These are phyloP conservation scores for Nyctibius bracteatus DNA, from an alignment of 2,113 vertebrate species.

Conservation along the genomic window DNA sequence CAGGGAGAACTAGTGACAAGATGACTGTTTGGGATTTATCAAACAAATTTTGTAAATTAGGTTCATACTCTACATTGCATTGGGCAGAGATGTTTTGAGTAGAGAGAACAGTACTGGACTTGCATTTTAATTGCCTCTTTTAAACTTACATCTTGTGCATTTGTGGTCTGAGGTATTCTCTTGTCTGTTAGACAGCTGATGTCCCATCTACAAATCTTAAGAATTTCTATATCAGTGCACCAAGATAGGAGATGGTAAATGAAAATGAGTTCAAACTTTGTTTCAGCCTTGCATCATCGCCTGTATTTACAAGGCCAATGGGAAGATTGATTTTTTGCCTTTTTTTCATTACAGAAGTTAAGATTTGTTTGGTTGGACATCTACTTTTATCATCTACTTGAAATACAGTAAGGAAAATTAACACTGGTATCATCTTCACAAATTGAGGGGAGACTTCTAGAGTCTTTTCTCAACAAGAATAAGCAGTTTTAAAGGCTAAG, in stretches of 20 bases:
- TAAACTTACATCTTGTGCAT: background rate
- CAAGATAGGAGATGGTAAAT: background rate
- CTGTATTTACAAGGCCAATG: background rate
- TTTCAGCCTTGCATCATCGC: background rate
- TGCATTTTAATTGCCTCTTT: conserved; percentile 9
- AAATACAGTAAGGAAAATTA: background rate
- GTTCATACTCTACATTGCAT: conserved; percentile 10
- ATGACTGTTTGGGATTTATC: background rate
- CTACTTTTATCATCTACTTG: background rate
- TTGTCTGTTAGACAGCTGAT: background rate
- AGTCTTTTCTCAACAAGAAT: background rate
- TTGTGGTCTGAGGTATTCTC: background rate
- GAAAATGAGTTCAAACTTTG: background rate
- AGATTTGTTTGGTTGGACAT: background rate
- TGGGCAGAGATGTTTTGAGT: background rate
- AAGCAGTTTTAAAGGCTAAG: background rate
- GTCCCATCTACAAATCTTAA: background rate
- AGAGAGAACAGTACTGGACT: background rate
- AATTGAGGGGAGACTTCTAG: background rate
- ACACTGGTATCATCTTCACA: background rate
- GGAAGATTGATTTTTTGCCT: background rate
- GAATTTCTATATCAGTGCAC: background rate
- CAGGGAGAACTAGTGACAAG: background rate
- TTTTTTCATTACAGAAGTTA: background rate
- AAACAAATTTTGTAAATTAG: conserved; percentile 19